Base-by-base conservation (phyloP, 1,140 invertebrate species). In the Aphaenogaster ashmeadi region DNA sequence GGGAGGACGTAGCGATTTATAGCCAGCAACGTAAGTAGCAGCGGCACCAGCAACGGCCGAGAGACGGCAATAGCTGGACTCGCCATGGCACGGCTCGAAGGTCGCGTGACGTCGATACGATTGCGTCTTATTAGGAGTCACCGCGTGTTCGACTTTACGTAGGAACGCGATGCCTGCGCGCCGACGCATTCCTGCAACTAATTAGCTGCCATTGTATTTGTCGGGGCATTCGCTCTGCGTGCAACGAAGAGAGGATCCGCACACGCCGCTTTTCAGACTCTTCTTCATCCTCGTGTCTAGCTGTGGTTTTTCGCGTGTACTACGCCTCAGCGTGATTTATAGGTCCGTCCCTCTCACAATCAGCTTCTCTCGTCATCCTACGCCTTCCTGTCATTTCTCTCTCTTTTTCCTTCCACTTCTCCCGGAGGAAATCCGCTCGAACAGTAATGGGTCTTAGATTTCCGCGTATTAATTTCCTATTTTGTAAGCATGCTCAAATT, bases 131-230 rank as follows among this genome's bases (percentile, higher is more conserved):
- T 91, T 89, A 79, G 89, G 88, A 91, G 88, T 86, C 83, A 47
- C 67, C 80, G 86, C 88, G 88, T 93, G 91, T 93, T 92, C 90
- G 90, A 93, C 92, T 93, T 93, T 62, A 90, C 86, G 64, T 81
- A 80, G 90, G 93, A 93, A 93, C 93, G 90, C 89, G 89, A 83
- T 91, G 90, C 89, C 86, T 88, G 84, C 87, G 88, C 85, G 85
- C 89, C 90, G 86, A 91, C 87, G 89, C 92, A 93, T 93, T 94
- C 93, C 92, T 93, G 88, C 87, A 93, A 91, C 92, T 93, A 93
- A 94, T 94, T 93, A 92, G 90, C 92, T 92, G 88, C 88, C 85
- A 90, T 90, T 91, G 91, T 87, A 77, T 75, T 72, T 86, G 72
- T 64, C 56, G 67, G 64, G 15, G 21, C 36, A 21, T 21, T 84